These are phyloP conservation scores for Sarcophaga carnaria DNA, from an alignment of 2,888 invertebrate species.

Conservation along the genomic window DNA sequence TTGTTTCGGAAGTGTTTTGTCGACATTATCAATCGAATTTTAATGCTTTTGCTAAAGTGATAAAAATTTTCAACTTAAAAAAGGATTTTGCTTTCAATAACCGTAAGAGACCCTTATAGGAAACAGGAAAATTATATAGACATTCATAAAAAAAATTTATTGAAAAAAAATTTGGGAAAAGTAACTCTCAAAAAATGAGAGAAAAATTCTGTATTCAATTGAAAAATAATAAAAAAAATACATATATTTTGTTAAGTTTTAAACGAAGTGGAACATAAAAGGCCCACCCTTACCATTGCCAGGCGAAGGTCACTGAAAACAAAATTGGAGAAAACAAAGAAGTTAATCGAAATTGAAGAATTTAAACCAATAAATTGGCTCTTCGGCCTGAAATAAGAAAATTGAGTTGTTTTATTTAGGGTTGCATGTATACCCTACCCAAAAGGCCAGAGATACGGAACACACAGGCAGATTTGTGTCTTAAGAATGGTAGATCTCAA, in stretches of 20 bases:
- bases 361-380: slow-evolving; percentile 12
- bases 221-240: slow-evolving; percentile 9
- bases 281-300: neutral
- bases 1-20: slow-evolving; percentile 29
- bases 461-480: no score
- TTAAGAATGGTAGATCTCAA: no score
- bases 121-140: neutral
- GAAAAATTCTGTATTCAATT: slow-evolving; percentile 15
- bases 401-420: neutral
- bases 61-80: slow-evolving; percentile 40
- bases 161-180: neutral
- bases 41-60: slow-evolving; percentile 54
- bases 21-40: slow-evolving; percentile 55
- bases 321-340: neutral
- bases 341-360: slow-evolving; percentile 20
- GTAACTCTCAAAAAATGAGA: neutral
- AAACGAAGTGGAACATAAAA: slow-evolving; percentile 34
- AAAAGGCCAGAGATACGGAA: no score
- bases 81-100: slow-evolving; percentile 48
- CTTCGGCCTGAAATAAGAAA: neutral
- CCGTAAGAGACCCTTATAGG: neutral
- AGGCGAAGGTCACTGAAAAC: neutral
- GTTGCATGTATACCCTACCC: neutral
- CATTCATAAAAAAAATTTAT: neutral
- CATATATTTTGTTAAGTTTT: slow-evolving; percentile 44